Conservation (phyloP, 2,888 invertebrate genomes). For the Calameuta pallipes region DNA sequence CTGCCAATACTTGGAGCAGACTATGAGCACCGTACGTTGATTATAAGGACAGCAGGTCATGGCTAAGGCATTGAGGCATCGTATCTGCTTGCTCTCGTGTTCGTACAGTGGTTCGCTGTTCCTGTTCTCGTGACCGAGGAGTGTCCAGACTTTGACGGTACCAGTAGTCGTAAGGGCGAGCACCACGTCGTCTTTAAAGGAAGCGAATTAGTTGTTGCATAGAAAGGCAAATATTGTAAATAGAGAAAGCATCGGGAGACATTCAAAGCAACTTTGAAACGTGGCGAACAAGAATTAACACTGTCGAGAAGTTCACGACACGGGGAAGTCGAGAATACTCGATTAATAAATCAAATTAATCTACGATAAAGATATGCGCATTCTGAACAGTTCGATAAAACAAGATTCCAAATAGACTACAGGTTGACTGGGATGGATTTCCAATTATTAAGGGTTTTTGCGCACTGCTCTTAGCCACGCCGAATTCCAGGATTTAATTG, state of each 20-base stretch:
- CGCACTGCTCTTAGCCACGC: too few relatives aligned
- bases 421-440: too few relatives aligned
- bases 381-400: too few relatives aligned
- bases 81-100: slow-evolving; percentile 96
- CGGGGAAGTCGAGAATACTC: too few relatives aligned
- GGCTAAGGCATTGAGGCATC: slow-evolving; percentile 92
- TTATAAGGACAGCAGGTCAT: slow-evolving; percentile 95
- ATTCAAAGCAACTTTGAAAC: slow-evolving; percentile 14
- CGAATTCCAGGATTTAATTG: too few relatives aligned
- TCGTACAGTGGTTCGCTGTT: slow-evolving; percentile 92
- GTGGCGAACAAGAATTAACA: too few relatives aligned
- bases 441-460: too few relatives aligned
- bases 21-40: slow-evolving; percentile 95
- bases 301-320: too few relatives aligned
- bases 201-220: slow-evolving; percentile 31
- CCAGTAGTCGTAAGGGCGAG: slow-evolving; percentile 95
- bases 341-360: too few relatives aligned
- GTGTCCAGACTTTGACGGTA: slow-evolving; percentile 97
- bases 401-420: too few relatives aligned
- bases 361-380: too few relatives aligned
- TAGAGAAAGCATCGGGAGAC: slow-evolving; percentile 1
- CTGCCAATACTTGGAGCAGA: slow-evolving; percentile 98
- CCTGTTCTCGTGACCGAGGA: slow-evolving; percentile 88
- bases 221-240: background rate
- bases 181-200: slow-evolving; percentile 90